These are phyloP conservation scores for Eretmochelys imbricata DNA, from an alignment of 2,113 vertebrate species.

Conservation along the genomic window DNA sequence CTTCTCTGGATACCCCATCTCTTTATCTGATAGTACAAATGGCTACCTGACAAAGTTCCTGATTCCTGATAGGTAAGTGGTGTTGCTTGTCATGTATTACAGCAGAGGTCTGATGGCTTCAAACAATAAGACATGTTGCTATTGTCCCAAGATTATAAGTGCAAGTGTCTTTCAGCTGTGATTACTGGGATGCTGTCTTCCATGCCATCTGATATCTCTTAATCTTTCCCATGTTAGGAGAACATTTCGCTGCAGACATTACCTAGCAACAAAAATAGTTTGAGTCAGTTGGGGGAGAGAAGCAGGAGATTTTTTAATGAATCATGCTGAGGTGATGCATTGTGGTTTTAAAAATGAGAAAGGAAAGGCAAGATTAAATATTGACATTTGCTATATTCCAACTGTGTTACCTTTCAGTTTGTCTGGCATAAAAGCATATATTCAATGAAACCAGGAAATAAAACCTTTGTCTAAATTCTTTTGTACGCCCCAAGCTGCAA, in stretches of 20 bases:
- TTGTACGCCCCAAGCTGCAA: not conserved
- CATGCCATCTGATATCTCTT: conserved; percentile 65
- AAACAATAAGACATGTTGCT: conserved; percentile 47
- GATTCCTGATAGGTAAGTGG: conserved; percentile 47
- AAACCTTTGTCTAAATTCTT: conserved; percentile 38
- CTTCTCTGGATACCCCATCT: conserved; percentile 24
- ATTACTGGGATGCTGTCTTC: conserved; percentile 44
- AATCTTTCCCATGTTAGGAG: conserved; percentile 46
- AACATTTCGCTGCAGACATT: conserved; percentile 58
- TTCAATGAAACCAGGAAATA: conserved; percentile 51
- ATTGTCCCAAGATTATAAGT: conserved; percentile 42
- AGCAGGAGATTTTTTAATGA: conserved; percentile 45
- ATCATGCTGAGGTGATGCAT: conserved; percentile 58
- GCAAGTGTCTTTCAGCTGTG: conserved; percentile 38
- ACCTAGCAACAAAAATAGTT: conserved; percentile 71
- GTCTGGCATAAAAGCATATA: conserved; percentile 48
- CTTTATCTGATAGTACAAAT: conserved; percentile 31
- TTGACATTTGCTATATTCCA: conserved; percentile 63
- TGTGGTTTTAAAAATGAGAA: conserved; percentile 65
- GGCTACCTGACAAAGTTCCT: conserved; percentile 41
- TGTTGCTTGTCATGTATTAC: conserved; percentile 45
- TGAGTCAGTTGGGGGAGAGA: conserved; percentile 47
- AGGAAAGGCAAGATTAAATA: conserved; percentile 73
- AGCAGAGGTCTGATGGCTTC: conserved; percentile 26
- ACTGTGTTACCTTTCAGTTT: conserved; percentile 68